Percentiles rank a stretch among this genome's conserved stretches.
These are phyloP conservation scores for Autographa pulchrina DNA, from an alignment of 2,888 invertebrate species.

Conservation along the genomic window DNA sequence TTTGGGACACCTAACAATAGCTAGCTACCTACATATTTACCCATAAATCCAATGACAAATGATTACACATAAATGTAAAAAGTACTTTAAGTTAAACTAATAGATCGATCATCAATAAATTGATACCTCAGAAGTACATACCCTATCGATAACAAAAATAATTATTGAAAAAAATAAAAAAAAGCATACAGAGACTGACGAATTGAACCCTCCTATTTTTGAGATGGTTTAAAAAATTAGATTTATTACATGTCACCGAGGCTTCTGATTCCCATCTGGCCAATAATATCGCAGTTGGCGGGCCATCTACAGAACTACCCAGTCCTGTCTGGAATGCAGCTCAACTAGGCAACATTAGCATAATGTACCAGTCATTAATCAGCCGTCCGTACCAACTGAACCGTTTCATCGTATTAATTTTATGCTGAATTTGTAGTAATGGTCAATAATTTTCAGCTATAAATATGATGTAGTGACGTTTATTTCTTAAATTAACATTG, in stretches of 20 bases:
- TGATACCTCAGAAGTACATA: too few species aligned
- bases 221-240: not conserved
- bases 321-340: constrained; percentile 62
- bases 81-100: too few species aligned
- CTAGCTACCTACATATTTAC: too few species aligned
- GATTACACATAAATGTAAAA: too few species aligned
- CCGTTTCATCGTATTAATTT: constrained; percentile 48
- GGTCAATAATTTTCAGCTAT: constrained; percentile 52
- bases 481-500: constrained; percentile 44
- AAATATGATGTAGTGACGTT: constrained; percentile 49
- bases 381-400: constrained; percentile 52
- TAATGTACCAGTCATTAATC: constrained; percentile 68
- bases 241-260: constrained; percentile 2
- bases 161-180: too few species aligned
- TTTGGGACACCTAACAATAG: too few species aligned
- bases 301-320: constrained; percentile 50
- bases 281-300: constrained; percentile 19
- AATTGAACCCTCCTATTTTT: too few species aligned
- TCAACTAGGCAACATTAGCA: constrained; percentile 59
- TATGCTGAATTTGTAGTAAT: constrained; percentile 55
- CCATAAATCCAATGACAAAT: too few species aligned
- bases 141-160: too few species aligned
- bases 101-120: too few species aligned
- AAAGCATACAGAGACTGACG: too few species aligned
- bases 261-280: constrained; percentile 36